These are phyloP conservation scores for Gobio gobio DNA, from an alignment of 2,113 vertebrate genomes.

Conservation along the genomic window DNA sequence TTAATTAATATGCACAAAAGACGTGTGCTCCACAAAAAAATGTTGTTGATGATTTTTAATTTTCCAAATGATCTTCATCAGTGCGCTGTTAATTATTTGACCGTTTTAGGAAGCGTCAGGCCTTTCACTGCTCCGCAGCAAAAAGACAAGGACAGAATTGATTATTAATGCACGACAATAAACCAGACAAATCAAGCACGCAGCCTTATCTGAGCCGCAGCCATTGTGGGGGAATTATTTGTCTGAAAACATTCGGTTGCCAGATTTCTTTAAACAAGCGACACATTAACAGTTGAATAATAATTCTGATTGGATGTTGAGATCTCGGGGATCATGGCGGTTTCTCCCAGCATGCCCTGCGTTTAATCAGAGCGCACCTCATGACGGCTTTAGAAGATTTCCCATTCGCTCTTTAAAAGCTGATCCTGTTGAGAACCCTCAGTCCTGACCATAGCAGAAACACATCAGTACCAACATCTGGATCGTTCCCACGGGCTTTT, in stretches of 20 bases:
- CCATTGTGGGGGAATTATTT: slow-evolving; percentile 1
- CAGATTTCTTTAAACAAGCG: slow-evolving; percentile 17
- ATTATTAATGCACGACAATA: slow-evolving; percentile 21
- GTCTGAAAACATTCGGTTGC: slow-evolving; percentile 23
- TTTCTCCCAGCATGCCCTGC: slow-evolving; percentile 49
- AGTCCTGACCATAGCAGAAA: slow-evolving; percentile 21
- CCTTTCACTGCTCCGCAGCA: slow-evolving; percentile 33
- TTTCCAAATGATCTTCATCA: slow-evolving; percentile 61
- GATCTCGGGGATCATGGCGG: neutral
- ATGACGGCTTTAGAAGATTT: slow-evolving; percentile 45
- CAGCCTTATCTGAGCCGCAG: slow-evolving; percentile 28
- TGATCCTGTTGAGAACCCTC: slow-evolving; percentile 42
- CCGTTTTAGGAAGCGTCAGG: slow-evolving; percentile 37
- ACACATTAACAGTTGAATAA: neutral
- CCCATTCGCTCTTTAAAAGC: slow-evolving; percentile 58
- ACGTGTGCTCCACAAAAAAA: slow-evolving; percentile 48
- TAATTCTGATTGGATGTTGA: neutral
- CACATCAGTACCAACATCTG: too few species aligned
- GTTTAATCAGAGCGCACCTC: too few species aligned
- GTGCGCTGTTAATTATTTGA: slow-evolving; percentile 58
- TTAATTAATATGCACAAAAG: slow-evolving; percentile 63
- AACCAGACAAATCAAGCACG: slow-evolving; percentile 14
- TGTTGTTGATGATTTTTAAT: slow-evolving; percentile 61
- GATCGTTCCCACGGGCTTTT: too few species aligned
- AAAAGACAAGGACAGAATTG: slow-evolving; percentile 36